Evolutionary conservation across 2,888 invertebrate genomes (phyloP).

Genomic region (Epinotia bilunana): DNA sequence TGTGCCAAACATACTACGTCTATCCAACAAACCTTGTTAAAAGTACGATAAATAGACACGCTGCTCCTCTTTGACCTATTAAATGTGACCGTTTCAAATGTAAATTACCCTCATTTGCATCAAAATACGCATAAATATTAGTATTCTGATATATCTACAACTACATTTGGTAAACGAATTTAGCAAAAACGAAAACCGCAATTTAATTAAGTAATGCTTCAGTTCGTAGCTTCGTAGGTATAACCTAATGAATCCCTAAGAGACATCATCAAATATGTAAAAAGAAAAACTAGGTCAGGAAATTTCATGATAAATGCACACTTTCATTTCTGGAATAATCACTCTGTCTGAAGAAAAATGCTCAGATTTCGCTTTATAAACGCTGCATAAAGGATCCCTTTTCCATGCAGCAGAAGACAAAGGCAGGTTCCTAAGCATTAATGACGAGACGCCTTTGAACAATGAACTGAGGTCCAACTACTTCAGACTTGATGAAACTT

Average conservation of each 20-base stretch:
- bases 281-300: slow-evolving; percentile 12
- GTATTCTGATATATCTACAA: background rate
- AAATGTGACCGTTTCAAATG: background rate
- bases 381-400: slow-evolving; percentile 60
- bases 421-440: slow-evolving; percentile 65
- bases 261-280: slow-evolving; percentile 1
- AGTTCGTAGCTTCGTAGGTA: background rate
- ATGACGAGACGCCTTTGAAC: slow-evolving; percentile 66
- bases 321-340: slow-evolving; percentile 5
- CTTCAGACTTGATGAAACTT: slow-evolving; percentile 67
- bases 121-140: background rate
- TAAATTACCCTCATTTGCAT: background rate
- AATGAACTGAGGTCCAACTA: slow-evolving; percentile 64
- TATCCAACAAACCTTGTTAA: background rate
- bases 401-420: slow-evolving; percentile 65
- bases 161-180: background rate
- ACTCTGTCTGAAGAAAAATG: slow-evolving; percentile 4
- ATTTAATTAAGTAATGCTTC: slow-evolving; percentile 29
- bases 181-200: slow-evolving; percentile 2
- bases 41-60: background rate
- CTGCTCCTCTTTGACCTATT: background rate
- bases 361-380: slow-evolving; percentile 48
- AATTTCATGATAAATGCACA: slow-evolving; percentile 5
- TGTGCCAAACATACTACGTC: background rate
- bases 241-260: slow-evolving; percentile 6